A percentile compares a stretch with the other conserved stretches of the same genome.
phyloP scores from a whole-genome alignment of 2,888 invertebrate species.

The Megaustenia siamemsis region DNA sequence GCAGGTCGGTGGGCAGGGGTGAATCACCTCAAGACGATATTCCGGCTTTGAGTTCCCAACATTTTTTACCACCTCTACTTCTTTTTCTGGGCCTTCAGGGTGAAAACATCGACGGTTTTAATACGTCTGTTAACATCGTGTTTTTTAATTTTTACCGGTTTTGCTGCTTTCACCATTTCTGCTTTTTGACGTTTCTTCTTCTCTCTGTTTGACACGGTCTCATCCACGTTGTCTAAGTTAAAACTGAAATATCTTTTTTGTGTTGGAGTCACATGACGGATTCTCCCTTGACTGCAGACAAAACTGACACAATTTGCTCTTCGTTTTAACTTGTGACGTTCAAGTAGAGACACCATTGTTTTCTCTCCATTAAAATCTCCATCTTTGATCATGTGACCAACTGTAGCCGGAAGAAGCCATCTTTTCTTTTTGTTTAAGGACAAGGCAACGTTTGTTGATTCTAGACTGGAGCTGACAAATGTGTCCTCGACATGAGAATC shows the following conservation, averaged over 20 bases:
- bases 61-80: background rate
- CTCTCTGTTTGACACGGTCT: constrained; percentile 17
- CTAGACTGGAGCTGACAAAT: constrained; percentile 3
- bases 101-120: constrained; percentile 17
- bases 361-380: constrained; percentile 20
- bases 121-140: background rate
- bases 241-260: constrained; percentile 52
- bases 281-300: constrained; percentile 46
- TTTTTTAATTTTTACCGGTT: background rate
- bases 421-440: constrained; percentile 71
- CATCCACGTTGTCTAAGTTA: constrained; percentile 28
- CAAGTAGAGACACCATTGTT: constrained; percentile 50
- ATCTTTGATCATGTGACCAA: constrained; percentile 59
- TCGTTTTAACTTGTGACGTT: constrained; percentile 58
- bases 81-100: background rate
- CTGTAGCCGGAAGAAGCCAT: constrained; percentile 65
- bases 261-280: constrained; percentile 23
- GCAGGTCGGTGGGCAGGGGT: constrained; percentile 55
- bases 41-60: constrained; percentile 16
- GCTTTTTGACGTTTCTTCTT: constrained; percentile 28
- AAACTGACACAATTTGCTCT: constrained; percentile 57
- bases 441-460: constrained; percentile 59
- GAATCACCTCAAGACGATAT: constrained; percentile 54
- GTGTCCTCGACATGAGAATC: constrained; percentile 4
- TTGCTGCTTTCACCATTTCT: background rate